Base-by-base conservation (phyloP, 2,888 invertebrate species). In the Strigamia crassipes region DNA sequence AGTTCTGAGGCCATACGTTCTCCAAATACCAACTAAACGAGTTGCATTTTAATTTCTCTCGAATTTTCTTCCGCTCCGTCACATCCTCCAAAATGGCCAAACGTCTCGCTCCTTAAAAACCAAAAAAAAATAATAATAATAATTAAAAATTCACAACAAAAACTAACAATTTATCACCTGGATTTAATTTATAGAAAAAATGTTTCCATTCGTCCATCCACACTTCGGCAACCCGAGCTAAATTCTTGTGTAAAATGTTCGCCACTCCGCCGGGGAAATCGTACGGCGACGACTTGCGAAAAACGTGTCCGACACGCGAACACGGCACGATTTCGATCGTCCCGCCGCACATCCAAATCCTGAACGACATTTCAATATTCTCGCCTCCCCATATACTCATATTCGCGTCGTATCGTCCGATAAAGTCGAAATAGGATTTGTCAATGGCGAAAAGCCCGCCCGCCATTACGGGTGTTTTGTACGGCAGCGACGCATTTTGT, bases 141-240 rank as follows among this genome's bases (percentile, higher is more conserved):
- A 2, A 27, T 2, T 3, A 27, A 27, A 27, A 27, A 27, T 2
- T 3, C n/a, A n/a, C n/a, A 27, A 2, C 27, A n/a, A 79, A 46
- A n/a, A 79, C 21, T 31, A 13, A 85, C n/a, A n/a, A n/a, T n/a
- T n/a, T n/a, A n/a, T n/a, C n/a, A 90, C 90, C 90, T 78, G 90
- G 92, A 86, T 95, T 96, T 85, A 95, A 94, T 87, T 94, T 94
- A 87, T 96, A 95, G 86, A 93, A 95, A 88, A 97, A 96, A 83
- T 94, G 93, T 13, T 94, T 93, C 94, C 97, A 98, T 82, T 98
- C 94, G 87, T 99, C 99, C 94, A 99, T 95, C 99, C 99, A 99
- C 0, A 98, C 98, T 1, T 94, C 90, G 0, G 97, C 97, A 0
- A 96, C 97, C 82, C 99, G 90, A 0, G 96, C 96, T 46, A 97